Base-by-base conservation (phyloP, 2,113 vertebrate species). In the Vimba vimba region DNA sequence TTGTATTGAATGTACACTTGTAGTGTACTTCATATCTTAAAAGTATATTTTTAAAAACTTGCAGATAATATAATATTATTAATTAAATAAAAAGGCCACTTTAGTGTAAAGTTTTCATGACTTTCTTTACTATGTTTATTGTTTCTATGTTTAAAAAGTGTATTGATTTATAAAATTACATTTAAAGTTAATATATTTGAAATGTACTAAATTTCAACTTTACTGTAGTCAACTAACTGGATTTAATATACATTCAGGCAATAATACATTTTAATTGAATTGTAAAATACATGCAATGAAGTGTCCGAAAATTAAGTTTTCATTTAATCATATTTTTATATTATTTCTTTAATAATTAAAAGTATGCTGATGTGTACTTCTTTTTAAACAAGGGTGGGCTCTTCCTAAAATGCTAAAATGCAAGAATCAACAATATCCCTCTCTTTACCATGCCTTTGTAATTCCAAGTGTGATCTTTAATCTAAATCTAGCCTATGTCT, bases 401-500 rank as follows among this genome's bases (percentile, higher is more conserved):
- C 33, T 74, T 15, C n/a, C 43, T 47, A 76, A 75, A 75, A 47
- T 17, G 2, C 19, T 73, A 39, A 43, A 36, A 74, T 50, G n/a
- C 45, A 36, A 21, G 66, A 36, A 36, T 50, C 13, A 76, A 30
- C 4, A 76, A 76, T 52, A 27, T 76, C 80, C 78, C 57, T 23
- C n/a, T 74, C 17, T 76, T 62, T 33, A 62, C 64, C 19, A 25
- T 57, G 52, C 30, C 57, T 47, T 21, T 73, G 25, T 47, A 50
- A 50, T 13, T 30, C 59, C 21, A 66, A 43, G 64, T 52, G 30
- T 45, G 52, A 60, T 39, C 19, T 62, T 83, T 86, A 81, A 86
- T 83, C 82, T 87, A 85, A 75, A 86, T 66, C 52, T 17, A 66
- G 73, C n/a, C 64, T 59, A 39, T n/a, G 62, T 73, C 83, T 87